Evolutionary conservation across 2,888 invertebrate species (phyloP).

Genomic region (Ophion ellenae): DNA sequence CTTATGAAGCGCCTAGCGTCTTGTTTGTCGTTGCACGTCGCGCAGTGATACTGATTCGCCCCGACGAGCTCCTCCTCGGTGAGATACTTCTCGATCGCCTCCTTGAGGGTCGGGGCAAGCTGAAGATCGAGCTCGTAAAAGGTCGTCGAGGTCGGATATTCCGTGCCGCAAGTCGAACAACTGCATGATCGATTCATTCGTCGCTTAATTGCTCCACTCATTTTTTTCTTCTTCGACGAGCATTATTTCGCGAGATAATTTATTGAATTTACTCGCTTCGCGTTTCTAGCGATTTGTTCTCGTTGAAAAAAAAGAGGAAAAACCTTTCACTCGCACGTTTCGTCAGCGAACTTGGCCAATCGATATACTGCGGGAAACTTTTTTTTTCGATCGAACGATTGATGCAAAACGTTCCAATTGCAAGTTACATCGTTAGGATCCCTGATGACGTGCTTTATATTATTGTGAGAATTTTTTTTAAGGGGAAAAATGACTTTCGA

Average conservation of each 20-base stretch:
- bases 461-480: too few species aligned
- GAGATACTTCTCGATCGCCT: slow-evolving; percentile 86
- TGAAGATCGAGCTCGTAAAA: slow-evolving; percentile 87
- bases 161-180: slow-evolving; percentile 85
- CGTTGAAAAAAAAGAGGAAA: too few species aligned
- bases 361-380: too few species aligned
- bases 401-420: too few species aligned
- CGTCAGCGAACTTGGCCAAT: too few species aligned
- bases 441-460: too few species aligned
- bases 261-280: neutral
- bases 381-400: too few species aligned
- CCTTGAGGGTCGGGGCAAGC: slow-evolving; percentile 85
- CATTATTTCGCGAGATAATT: neutral
- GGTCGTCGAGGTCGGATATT: slow-evolving; percentile 85
- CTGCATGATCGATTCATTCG: slow-evolving; percentile 73
- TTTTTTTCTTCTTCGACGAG: slow-evolving; percentile 37
- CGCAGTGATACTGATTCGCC: slow-evolving; percentile 86
- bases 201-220: slow-evolving; percentile 58
- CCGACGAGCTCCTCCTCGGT: slow-evolving; percentile 86
- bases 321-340: too few species aligned
- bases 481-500: too few species aligned
- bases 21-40: slow-evolving; percentile 85
- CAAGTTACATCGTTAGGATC: too few species aligned
- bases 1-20: slow-evolving; percentile 86
- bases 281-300: too few species aligned